phyloP scores from a whole-genome alignment of 2,113 vertebrate genomes.

The Solenodon paradoxus region DNA sequence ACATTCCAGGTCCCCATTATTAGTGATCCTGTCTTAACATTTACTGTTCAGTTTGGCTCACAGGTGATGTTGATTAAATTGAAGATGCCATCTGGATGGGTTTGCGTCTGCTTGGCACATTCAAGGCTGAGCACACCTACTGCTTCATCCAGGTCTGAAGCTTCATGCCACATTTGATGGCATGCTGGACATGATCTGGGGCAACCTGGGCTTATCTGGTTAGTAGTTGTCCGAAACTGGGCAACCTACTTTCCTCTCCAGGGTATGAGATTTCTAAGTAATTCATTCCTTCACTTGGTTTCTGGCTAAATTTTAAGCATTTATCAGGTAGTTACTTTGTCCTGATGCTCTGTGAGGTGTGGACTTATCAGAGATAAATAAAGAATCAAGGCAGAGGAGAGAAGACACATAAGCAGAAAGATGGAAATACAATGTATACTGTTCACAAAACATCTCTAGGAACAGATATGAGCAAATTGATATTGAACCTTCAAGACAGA shows the following conservation, averaged over 20 bases:
- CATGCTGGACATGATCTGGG: slow-evolving; percentile 30
- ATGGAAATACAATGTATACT: background rate
- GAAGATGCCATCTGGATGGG: slow-evolving; percentile 72
- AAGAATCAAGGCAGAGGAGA: background rate
- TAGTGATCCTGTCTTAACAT: slow-evolving; percentile 78
- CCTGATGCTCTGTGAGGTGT: background rate
- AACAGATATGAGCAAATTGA: background rate
- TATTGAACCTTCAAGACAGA: background rate
- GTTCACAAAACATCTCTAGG: background rate
- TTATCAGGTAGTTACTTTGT: background rate
- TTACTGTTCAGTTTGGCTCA: slow-evolving; percentile 78
- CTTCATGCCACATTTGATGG: slow-evolving; percentile 36
- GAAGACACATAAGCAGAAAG: background rate
- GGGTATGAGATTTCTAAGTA: slow-evolving; percentile 27
- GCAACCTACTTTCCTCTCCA: background rate
- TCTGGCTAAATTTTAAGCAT: slow-evolving; percentile 1
- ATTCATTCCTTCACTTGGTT: background rate
- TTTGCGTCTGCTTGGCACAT: slow-evolving; percentile 55
- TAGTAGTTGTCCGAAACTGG: background rate
- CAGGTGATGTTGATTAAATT: slow-evolving; percentile 79
- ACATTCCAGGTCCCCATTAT: slow-evolving; percentile 77
- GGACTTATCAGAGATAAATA: background rate
- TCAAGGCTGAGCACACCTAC: slow-evolving; percentile 58
- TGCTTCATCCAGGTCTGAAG: slow-evolving; percentile 46
- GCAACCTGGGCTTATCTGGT: background rate